These are phyloP conservation scores for Pocillopora verrucosa DNA, from an alignment of 64 coral and sea anemone species.

Conservation along the genomic window DNA sequence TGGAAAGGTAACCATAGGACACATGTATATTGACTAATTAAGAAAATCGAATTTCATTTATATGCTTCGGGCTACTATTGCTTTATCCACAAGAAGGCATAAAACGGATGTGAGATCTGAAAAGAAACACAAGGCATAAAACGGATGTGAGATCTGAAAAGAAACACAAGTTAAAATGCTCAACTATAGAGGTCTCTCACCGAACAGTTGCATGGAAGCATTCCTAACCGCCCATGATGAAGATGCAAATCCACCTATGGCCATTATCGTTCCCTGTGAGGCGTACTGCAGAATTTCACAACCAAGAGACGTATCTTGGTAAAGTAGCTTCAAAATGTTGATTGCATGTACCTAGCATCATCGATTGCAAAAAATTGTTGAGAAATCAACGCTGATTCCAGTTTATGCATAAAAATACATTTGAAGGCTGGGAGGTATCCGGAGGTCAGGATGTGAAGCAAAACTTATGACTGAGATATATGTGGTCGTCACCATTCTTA, in stretches of 20 bases:
- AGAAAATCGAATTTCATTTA: no score
- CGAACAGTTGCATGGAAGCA: slow-evolving; percentile 81
- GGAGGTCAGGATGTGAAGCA: no score
- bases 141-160: no score
- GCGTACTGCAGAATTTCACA: slow-evolving; percentile 45
- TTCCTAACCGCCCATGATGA: slow-evolving; percentile 76
- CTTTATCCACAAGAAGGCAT: no score
- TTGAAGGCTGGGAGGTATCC: neutral
- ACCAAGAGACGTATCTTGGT: slow-evolving; percentile 66
- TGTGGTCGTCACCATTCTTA: no score
- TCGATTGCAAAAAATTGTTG: neutral
- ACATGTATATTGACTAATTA: no score
- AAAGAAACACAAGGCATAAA: no score
- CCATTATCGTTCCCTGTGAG: slow-evolving; percentile 57
- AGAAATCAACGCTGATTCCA: neutral
- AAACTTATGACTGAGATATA: no score
- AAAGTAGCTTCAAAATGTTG: slow-evolving; percentile 67
- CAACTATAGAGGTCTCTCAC: neutral
- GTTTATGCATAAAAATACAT: neutral
- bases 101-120: no score
- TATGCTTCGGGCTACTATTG: no score
- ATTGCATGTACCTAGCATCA: slow-evolving; percentile 58
- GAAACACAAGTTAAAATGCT: no score
- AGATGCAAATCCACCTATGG: slow-evolving; percentile 65
- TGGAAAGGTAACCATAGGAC: no score